Conservation (phyloP, 1,140 invertebrate genomes). For the Sycophaga agraensis region DNA sequence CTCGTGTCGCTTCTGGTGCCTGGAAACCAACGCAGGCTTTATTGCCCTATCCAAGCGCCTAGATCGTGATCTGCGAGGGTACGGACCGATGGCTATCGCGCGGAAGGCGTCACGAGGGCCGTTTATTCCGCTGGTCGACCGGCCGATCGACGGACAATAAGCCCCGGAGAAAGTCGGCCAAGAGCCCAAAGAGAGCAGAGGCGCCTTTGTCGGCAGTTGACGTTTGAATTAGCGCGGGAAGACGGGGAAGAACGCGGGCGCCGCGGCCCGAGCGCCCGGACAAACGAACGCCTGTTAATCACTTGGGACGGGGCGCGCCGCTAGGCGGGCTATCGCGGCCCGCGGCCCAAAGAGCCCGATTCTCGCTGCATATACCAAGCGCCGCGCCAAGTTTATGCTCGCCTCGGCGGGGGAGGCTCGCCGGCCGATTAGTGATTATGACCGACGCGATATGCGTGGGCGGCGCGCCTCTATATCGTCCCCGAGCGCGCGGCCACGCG, state of each 20-base stretch:
- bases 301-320: background rate
- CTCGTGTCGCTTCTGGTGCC: constrained; percentile 46
- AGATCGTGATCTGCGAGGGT: no score
- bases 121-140: no score
- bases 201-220: no score
- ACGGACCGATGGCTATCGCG: no score
- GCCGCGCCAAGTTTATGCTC: constrained; percentile 35
- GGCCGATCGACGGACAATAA: no score
- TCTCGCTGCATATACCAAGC: constrained; percentile 5
- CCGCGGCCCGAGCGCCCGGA: no score
- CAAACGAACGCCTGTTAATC: constrained; percentile 26
- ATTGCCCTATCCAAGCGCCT: no score
- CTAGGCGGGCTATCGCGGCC: background rate
- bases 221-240: no score
- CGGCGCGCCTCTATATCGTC: constrained; percentile 41
- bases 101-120: no score
- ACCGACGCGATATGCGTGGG: constrained; percentile 49
- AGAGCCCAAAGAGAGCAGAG: no score
- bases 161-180: no score
- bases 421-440: constrained; percentile 42
- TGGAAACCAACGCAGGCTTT: constrained; percentile 44
- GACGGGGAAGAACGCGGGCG: no score
- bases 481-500: constrained; percentile 51
- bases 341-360: constrained; percentile 4
- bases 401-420: constrained; percentile 6